Base-by-base conservation (phyloP, 2,113 vertebrate species). In the Eleginops maclovinus region DNA sequence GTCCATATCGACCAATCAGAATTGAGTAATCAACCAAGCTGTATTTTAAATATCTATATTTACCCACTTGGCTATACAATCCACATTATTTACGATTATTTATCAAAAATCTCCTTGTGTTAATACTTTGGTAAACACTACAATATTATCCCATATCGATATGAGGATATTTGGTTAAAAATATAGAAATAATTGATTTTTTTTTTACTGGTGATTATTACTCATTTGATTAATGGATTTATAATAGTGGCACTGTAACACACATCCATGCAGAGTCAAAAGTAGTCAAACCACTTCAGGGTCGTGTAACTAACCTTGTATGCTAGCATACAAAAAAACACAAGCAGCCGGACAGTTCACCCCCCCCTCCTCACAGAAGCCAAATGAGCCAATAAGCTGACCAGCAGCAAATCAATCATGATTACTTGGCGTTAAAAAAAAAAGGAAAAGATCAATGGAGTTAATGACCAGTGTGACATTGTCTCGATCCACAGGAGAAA, bases 401-500 rank as follows among this genome's bases (percentile, higher is more conserved):
- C 51, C 22, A 50, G 51, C 80, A 88, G 65, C 31, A 67, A 84
- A 85, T 92, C 82, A 63, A 88, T 87, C 73, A 22, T 73, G 75
- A 84, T 88, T 87, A 65, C 65, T 72, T 72, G 46, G 54, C 85
- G 81, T 82, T 72, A 16, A 8, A 16, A 55, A 28, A 15, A 22
- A n/a, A 83, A 72, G 68, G 75, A 66, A 77, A 73, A 56, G 72
- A 91, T 89, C 76, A 59, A 79, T 88, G 51, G 16, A 41, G 65
- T 60, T 84, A 87, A 89, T 75, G 78, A 82, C 66, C 65, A 56
- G 36, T 26, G 65, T 83, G 84, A 86, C 85, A 87, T 91, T 88
- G 72, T 75, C 51, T 68, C 9, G 17, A 83, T 81, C 77, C 51
- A 83, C 80, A 40, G 22, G 70, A 77, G 12, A 75, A 82, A 84